phyloP scores from a whole-genome alignment of 2,113 vertebrate genomes.

The Meles meles region DNA sequence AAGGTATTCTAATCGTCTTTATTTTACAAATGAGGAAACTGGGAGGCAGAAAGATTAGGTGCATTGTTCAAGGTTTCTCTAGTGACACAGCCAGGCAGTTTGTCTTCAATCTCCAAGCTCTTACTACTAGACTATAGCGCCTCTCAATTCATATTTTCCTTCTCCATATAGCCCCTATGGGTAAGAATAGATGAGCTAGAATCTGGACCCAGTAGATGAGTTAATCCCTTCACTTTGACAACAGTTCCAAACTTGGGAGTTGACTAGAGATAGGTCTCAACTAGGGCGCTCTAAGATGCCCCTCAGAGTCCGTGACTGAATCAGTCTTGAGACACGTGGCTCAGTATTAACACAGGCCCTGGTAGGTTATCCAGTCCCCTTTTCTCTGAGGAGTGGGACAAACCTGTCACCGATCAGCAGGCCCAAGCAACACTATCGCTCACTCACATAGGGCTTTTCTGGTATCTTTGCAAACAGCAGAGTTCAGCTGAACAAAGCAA shows the following conservation, averaged over 20 bases:
- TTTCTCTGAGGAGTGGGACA: background rate
- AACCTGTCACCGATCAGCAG: fast-evolving
- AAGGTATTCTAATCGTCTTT: background rate
- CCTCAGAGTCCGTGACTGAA: background rate
- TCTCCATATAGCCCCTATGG: fast-evolving
- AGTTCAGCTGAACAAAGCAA: slow-evolving; percentile 49
- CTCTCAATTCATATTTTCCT: fast-evolving
- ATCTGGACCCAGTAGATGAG: background rate
- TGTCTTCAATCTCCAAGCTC: background rate
- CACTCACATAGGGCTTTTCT: background rate
- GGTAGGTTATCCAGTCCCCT: background rate
- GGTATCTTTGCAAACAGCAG: background rate
- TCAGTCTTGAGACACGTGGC: background rate
- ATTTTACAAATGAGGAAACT: background rate
- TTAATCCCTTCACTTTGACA: background rate
- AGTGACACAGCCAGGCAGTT: background rate
- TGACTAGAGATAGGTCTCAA: background rate
- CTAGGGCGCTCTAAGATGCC: too few relatives aligned
- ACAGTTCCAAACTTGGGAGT: background rate
- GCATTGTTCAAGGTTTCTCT: background rate
- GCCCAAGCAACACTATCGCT: fast-evolving
- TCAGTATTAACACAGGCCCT: background rate
- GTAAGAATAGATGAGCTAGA: background rate
- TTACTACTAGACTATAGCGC: fast-evolving
- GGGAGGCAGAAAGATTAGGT: background rate